Evolutionary conservation across 2,797 vertebrate genomes (phyloP), one percentile per base, ranked within the genome.

Genomic region (Chromobotia macracanthus): DNA sequence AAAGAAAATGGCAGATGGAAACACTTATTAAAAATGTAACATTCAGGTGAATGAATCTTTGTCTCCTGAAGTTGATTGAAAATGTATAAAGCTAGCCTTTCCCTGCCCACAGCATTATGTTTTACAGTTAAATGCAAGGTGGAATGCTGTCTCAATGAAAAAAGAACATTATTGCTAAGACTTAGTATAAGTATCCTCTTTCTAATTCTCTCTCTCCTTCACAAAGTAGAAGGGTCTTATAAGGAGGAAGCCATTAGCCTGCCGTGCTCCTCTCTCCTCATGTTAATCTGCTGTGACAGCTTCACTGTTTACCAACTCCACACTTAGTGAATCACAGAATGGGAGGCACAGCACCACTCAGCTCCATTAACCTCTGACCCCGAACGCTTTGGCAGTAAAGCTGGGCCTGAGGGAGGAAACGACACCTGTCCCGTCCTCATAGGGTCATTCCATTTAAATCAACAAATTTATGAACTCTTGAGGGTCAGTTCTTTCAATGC

Each of bases 201-300:
- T 51, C 50, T 51, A 5, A 51, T 7, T n/a, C 35, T 44, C 23
- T 56, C 65, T 63, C 51, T 60, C 46, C 38, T 53, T 67, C 69
- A 83, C 88, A 87, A 87, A 89, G 41, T 83, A 84, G 64, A 48
- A 28, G 11, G 58, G 81, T 86, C 85, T 87, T 87, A 88, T 87
- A 84, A 84, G 85, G n/a, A 87, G 89, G 87, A 90, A 91, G 85
- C 91, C 85, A 91, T 93, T 92, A 92, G 88, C 84, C 88, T 89
- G 87, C 87, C 46, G 85, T 89, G 89, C 82, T 86, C 75, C 74
- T 66, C 74, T 83, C 87, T 78, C 89, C 75, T 89, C 92, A 91
- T 2, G 35, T 94, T 94, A 94, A 94, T 94, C 92, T 91, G 91
- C 92, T 91, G 87, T 94, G 94, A 94, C 94, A 94, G 92, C 88